Evolutionary conservation across 2,797 vertebrate species (phyloP).

Genomic region (Sorex maritimensis): DNA sequence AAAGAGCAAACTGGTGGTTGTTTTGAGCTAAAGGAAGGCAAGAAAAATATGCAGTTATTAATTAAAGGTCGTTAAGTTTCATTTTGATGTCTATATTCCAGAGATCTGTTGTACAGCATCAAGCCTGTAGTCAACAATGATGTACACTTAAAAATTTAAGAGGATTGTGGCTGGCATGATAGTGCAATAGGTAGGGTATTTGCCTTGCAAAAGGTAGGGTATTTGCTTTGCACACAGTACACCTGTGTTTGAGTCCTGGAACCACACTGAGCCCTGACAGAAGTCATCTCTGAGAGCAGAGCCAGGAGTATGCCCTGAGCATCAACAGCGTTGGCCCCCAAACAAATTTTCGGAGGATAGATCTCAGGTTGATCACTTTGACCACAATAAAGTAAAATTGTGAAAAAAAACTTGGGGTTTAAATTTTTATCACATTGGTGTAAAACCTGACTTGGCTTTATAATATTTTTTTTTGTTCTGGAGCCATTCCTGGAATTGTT

Average conservation of each 20-base stretch:
- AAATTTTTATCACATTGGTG: slow-evolving; percentile 21
- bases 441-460: slow-evolving; percentile 35
- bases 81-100: neutral
- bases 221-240: too few relatives aligned
- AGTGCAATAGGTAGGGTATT: too few relatives aligned
- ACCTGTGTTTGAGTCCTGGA: too few relatives aligned
- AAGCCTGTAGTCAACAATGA: neutral
- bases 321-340: too few relatives aligned
- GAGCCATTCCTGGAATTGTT: too few relatives aligned
- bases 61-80: neutral
- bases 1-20: neutral
- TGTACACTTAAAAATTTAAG: slow-evolving; percentile 27
- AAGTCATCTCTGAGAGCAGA: too few relatives aligned
- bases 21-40: neutral
- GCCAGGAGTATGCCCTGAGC: too few relatives aligned
- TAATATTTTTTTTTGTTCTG: neutral
- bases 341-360: neutral
- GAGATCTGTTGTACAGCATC: neutral
- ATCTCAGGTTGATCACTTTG: neutral
- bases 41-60: neutral
- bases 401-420: neutral
- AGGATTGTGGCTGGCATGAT: too few relatives aligned
- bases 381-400: slow-evolving; percentile 25
- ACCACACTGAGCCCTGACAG: too few relatives aligned
- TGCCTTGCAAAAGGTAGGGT: too few relatives aligned